Percentiles rank a stretch among this genome's conserved stretches.
Evolutionary conservation across 2,797 vertebrate genomes (phyloP).

Genomic region (Zenarchopterus dispar): DNA sequence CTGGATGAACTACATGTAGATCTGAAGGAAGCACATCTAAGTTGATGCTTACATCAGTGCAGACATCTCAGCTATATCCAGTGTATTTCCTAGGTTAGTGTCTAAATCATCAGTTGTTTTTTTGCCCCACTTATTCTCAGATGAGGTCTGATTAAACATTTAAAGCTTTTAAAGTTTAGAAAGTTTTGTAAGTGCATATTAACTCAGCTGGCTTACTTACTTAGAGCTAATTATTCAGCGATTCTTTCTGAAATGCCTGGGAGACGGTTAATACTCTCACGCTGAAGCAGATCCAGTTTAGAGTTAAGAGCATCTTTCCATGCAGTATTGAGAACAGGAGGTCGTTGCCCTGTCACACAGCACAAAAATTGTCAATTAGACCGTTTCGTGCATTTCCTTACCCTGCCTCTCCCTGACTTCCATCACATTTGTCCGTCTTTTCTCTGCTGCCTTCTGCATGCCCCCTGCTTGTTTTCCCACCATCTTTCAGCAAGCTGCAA

Average conservation of each 20-base stretch:
- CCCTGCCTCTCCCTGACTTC: conserved; percentile 10
- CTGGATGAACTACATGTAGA: too few relatives aligned
- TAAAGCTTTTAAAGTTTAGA: conserved; percentile 53
- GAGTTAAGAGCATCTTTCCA: conserved; percentile 25
- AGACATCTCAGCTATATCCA: background rate
- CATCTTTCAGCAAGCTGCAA: conserved; percentile 17
- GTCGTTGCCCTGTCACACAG: conserved; percentile 33
- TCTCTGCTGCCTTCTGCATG: conserved; percentile 10
- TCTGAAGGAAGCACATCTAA: background rate
- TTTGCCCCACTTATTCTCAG: conserved; percentile 52
- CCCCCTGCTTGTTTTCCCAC: conserved; percentile 36
- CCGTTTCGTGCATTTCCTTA: background rate
- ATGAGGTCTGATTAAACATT: conserved; percentile 68
- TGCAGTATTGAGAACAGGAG: conserved; percentile 15
- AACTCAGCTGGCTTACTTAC: conserved; percentile 35
- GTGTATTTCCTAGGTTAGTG: background rate
- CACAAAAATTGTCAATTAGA: conserved; percentile 44
- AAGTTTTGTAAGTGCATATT: conserved; percentile 53
- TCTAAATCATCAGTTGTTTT: conserved; percentile 13
- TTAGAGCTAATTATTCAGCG: conserved; percentile 65
- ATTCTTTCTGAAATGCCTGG: conserved; percentile 24
- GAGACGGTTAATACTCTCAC: conserved; percentile 22
- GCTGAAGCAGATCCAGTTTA: conserved; percentile 21
- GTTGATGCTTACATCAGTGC: background rate
- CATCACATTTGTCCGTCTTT: conserved; percentile 46